phyloP scores from a whole-genome alignment of 2,888 invertebrate genomes.

The Erebia ligea region DNA sequence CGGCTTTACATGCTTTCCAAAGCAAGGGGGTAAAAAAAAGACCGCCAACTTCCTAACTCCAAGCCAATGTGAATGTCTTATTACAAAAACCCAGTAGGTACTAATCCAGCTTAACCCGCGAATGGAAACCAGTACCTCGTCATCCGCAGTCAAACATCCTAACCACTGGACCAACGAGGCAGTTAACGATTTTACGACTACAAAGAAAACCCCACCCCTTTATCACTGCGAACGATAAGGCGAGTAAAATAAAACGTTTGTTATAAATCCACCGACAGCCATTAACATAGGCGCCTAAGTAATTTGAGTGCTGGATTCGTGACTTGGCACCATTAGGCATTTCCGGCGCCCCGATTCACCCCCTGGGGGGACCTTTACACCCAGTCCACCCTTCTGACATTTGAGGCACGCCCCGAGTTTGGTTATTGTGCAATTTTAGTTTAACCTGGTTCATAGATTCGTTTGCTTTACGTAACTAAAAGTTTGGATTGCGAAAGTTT shows the following conservation, averaged over 20 bases:
- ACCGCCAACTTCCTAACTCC: too few relatives aligned
- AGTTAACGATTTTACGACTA: neutral
- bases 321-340: slow-evolving; percentile 72
- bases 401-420: slow-evolving; percentile 36
- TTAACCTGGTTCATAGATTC: neutral
- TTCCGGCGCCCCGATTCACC: slow-evolving; percentile 55
- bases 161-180: too few relatives aligned
- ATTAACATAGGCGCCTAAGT: slow-evolving; percentile 53
- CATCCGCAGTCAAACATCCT: too few relatives aligned
- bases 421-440: slow-evolving; percentile 32
- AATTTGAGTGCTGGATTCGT: slow-evolving; percentile 69
- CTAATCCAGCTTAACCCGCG: neutral
- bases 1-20: too few relatives aligned
- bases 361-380: slow-evolving; percentile 47
- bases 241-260: slow-evolving; percentile 24
- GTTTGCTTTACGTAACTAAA: neutral
- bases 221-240: slow-evolving; percentile 25
- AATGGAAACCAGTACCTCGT: neutral
- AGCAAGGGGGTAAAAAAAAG: too few relatives aligned
- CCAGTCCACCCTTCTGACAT: slow-evolving; percentile 44
- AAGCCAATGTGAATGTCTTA: too few relatives aligned
- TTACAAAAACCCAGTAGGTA: too few relatives aligned
- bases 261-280: slow-evolving; percentile 38
- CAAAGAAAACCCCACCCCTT: slow-evolving; percentile 15
- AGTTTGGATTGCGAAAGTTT: slow-evolving; percentile 5